phyloP scores from a whole-genome alignment of 2,113 vertebrate species.

The Typhlomys cinereus region DNA sequence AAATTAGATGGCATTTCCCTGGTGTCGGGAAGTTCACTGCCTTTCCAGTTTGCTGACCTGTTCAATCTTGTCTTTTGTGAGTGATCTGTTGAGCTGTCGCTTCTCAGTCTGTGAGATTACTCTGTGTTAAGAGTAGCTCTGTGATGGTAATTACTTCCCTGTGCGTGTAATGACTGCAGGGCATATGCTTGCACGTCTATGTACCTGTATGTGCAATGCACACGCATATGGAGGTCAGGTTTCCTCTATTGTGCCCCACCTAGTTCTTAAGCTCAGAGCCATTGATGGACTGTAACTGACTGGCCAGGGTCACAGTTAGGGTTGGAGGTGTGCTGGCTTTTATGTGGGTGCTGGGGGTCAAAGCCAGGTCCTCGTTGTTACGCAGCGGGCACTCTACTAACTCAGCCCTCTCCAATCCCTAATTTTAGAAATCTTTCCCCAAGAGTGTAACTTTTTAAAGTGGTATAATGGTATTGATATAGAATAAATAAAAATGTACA shows the following conservation, averaged over 20 bases:
- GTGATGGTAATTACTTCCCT: neutral
- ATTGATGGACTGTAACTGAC: neutral
- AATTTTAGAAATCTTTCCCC: neutral
- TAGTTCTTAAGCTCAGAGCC: neutral
- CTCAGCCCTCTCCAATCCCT: neutral
- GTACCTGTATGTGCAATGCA: neutral
- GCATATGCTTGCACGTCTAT: neutral
- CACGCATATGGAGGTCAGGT: neutral
- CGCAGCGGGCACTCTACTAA: neutral
- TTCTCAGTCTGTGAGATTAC: neutral
- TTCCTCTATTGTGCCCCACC: neutral
- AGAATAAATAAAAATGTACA: neutral
- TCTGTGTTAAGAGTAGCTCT: neutral
- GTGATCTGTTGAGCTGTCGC: neutral
- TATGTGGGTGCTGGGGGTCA: too few relatives aligned
- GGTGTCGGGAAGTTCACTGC: neutral
- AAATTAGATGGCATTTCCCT: neutral
- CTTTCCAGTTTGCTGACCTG: neutral
- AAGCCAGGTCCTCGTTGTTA: neutral
- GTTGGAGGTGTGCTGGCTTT: neutral
- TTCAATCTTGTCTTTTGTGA: slow-evolving; percentile 16
- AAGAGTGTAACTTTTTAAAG: neutral
- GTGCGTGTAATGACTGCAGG: too few relatives aligned
- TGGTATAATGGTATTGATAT: neutral
- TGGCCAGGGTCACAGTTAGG: too few relatives aligned